Conservation (phyloP, 2,113 vertebrate species). For the Typhlomys cinereus region DNA sequence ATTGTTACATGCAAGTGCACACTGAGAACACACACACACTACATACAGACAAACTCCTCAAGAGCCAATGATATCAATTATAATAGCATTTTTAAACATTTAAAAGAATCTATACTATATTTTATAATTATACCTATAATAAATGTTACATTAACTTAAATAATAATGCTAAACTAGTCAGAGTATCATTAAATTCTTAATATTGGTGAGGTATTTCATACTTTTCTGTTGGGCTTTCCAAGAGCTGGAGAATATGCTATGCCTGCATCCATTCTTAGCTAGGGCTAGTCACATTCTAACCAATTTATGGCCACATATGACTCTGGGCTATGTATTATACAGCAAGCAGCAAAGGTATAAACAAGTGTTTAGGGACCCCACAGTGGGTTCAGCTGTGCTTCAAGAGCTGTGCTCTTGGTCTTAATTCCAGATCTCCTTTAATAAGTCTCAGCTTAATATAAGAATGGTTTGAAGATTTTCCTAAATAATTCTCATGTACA, state of each 20-base stretch:
- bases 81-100: not conserved
- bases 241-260: not conserved
- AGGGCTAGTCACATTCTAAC: not conserved
- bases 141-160: not conserved
- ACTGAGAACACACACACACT: not conserved
- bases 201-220: not conserved
- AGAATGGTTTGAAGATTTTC: not conserved
- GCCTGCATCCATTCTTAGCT: not conserved
- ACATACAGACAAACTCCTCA: too few relatives aligned
- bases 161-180: not conserved
- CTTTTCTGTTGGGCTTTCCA: not conserved
- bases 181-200: not conserved
- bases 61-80: not conserved
- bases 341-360: not conserved
- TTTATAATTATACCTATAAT: not conserved
- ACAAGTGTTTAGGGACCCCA: not conserved
- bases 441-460: not conserved
- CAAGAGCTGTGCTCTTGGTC: not conserved
- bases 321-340: not conserved
- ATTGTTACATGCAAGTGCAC: too few relatives aligned
- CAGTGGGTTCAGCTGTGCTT: too few relatives aligned
- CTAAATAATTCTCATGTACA: not conserved
- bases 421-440: not conserved
- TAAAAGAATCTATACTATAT: conserved; percentile 3
- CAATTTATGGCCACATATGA: not conserved